Evolutionary conservation across 2,888 invertebrate species (phyloP), one percentile per base, ranked within the genome.

Genomic region (Drosophila meridionalis): DNA sequence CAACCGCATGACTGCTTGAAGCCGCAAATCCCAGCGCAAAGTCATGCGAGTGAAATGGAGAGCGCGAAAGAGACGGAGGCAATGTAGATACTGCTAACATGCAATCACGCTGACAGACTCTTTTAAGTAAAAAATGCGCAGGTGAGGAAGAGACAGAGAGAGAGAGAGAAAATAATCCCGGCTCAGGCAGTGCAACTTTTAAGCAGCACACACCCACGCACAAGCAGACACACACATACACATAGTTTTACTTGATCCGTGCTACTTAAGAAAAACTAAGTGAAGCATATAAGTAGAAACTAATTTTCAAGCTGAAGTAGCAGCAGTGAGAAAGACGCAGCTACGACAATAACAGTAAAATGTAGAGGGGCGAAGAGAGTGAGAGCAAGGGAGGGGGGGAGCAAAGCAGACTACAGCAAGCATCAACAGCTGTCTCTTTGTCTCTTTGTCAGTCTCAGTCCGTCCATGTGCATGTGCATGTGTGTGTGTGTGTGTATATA

Each of bases 281-380:
- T 87, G 86, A 87, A 87, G 88, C 86, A 88, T 79, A 86, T 86
- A 87, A 87, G 90, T 89, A 87, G 88, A 86, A 86, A 88, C 86
- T 87, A 87, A 87, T 87, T 87, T 87, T 88, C 86, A 74, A 90
- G 86, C 88, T 86, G 88, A 89, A 80, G 86, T 78, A 86, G 73
- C 89, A 79, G 87, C 79, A 76, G 72, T 55, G 57, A 34, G 68
- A 64, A 63, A 69, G 58, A 67, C n/a, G 42, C 45, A 57, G 64
- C 48, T 50, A 72, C 57, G 55, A 77, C 73, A 74, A 80, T 64
- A 48, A 65, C 59, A 32, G 63, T 69, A 50, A 66, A 48, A 53
- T 42, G 20, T n/a, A 6, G 40, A 14, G 40, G 7, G 12, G 40
- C 40, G 40, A 5, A 5, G 47, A 52, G 57, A 32, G 63, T 68